Percentiles rank a stretch among this genome's conserved stretches.
phyloP scores from a whole-genome alignment of 2,797 vertebrate species.

The Rhinichthys osculus region DNA sequence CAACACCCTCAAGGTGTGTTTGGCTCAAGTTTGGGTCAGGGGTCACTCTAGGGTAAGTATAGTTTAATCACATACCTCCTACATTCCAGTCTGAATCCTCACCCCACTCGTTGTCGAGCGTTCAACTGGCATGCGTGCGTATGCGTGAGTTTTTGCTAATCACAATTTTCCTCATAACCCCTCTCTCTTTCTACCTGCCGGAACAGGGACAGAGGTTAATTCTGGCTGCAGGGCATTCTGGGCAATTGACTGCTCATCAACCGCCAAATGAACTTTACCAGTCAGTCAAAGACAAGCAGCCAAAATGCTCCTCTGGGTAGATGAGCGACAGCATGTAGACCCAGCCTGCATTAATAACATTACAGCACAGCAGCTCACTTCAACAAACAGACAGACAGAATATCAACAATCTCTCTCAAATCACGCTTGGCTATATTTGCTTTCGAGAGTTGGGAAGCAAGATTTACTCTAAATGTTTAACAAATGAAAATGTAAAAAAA shows the following conservation, averaged over 20 bases:
- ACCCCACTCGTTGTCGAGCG: constrained; percentile 65
- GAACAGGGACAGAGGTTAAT: constrained; percentile 82
- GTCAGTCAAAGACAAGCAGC: constrained; percentile 44
- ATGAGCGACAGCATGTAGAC: constrained; percentile 38
- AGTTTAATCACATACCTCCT: constrained; percentile 70
- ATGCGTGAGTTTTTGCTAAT: constrained; percentile 65
- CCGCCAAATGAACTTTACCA: constrained; percentile 76
- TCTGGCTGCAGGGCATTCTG: constrained; percentile 73
- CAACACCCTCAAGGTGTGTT: constrained; percentile 72
- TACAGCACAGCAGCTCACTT: constrained; percentile 3
- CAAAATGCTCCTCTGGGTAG: constrained; percentile 28
- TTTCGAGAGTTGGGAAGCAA: not conserved
- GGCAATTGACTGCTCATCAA: constrained; percentile 80
- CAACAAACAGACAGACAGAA: constrained; percentile 5
- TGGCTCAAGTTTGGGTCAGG: constrained; percentile 75
- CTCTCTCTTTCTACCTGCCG: constrained; percentile 74
- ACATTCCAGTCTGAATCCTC: constrained; percentile 73
- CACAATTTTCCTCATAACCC: constrained; percentile 75
- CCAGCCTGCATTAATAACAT: constrained; percentile 30
- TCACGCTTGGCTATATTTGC: not conserved
- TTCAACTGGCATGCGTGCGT: constrained; percentile 60
- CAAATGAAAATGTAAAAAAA: not conserved
- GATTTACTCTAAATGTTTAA: not conserved
- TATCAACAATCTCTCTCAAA: not conserved
- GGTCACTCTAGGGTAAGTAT: constrained; percentile 74